phyloP scores from a whole-genome alignment of 2,888 invertebrate genomes.

The Apomyelois bistriatella region DNA sequence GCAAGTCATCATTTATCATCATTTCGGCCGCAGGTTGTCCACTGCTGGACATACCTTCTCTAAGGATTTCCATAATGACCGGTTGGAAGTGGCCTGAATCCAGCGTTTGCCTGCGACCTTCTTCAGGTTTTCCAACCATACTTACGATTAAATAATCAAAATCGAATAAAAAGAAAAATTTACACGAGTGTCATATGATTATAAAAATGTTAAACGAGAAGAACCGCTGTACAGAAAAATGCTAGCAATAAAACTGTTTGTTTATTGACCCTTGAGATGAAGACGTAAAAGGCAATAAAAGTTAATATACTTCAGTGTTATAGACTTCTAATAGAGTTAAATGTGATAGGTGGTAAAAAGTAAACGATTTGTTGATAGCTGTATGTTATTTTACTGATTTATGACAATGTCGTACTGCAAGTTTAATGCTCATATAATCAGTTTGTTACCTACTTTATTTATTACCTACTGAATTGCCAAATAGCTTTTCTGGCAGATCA shows the following conservation, averaged over 20 bases:
- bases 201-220: not conserved
- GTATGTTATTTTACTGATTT: not conserved
- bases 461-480: too few relatives aligned
- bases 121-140: too few relatives aligned
- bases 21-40: too few relatives aligned
- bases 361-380: not conserved
- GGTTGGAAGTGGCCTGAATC: too few relatives aligned
- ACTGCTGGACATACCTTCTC: too few relatives aligned
- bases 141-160: too few relatives aligned
- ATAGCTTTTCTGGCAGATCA: too few relatives aligned
- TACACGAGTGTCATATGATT: not conserved
- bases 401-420: not conserved
- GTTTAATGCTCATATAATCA: not conserved
- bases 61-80: too few relatives aligned
- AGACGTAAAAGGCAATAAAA: conserved; percentile 19
- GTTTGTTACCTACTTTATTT: not conserved
- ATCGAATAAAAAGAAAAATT: not conserved
- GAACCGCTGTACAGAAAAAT: not conserved
- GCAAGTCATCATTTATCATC: too few relatives aligned
- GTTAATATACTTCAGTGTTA: conserved; percentile 20
- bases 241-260: conserved; percentile 13
- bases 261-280: conserved; percentile 19
- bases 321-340: conserved; percentile 20
- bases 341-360: conserved; percentile 11
- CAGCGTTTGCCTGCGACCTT: too few relatives aligned